Percentiles rank a stretch among this genome's conserved stretches.
These are phyloP conservation scores for Seriola rivoliana DNA, from an alignment of 2,113 vertebrate species.

Conservation along the genomic window DNA sequence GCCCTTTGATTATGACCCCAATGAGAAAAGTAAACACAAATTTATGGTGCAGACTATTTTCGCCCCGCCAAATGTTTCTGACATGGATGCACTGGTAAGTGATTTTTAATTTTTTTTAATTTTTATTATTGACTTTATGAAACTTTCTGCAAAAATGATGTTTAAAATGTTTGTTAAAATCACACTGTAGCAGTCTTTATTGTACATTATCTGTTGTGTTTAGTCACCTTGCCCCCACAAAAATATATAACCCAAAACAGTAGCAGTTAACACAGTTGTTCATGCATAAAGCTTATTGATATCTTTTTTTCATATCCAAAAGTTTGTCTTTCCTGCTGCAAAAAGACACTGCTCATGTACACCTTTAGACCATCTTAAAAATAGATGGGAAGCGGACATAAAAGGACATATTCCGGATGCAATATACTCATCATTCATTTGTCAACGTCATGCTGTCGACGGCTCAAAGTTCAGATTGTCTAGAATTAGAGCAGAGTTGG, in stretches of 20 bases:
- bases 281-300: too few species aligned
- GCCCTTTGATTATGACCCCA: slow-evolving; percentile 98
- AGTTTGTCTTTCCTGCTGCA: not conserved
- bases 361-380: too few species aligned
- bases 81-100: slow-evolving; percentile 98
- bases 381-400: too few species aligned
- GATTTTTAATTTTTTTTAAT: not conserved
- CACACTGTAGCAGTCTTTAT: not conserved
- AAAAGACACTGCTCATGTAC: not conserved
- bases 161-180: not conserved
- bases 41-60: slow-evolving; percentile 99
- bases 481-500: too few species aligned
- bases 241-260: not conserved
- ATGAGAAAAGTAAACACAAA: slow-evolving; percentile 99
- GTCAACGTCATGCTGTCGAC: too few species aligned
- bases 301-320: too few species aligned
- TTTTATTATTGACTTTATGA: too few species aligned
- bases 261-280: too few species aligned
- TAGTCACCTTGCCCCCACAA: not conserved
- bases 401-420: too few species aligned
- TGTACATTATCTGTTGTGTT: not conserved
- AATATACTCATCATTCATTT: too few species aligned
- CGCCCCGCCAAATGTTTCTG: slow-evolving; percentile 90
- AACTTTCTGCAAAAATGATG: not conserved
- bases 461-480: too few species aligned